Evolutionary conservation across 2,113 vertebrate species (phyloP), one percentile per base, ranked within the genome.

Genomic region (Poicephalus gulielmi): DNA sequence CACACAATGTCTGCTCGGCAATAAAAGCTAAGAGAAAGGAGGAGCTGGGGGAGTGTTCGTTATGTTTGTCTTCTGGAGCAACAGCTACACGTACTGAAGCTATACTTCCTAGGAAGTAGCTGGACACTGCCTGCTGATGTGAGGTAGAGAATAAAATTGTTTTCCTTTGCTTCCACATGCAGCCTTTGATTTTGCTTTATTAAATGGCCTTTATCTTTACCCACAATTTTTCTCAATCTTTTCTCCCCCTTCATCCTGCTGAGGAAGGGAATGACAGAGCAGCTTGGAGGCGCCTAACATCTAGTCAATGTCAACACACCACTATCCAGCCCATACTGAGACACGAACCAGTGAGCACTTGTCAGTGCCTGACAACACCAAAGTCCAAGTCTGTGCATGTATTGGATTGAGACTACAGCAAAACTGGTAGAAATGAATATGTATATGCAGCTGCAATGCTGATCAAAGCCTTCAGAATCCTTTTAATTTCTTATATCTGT

Each of bases 391-490:
- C 57, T 57, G 44, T 80, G 52, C 25, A 30, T 18, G 11, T 52
- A 49, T 13, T n/a, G 20, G 44, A 17, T 24, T 3, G 4, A 25
- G 35, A 49, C 17, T 30, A 20, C 17, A 68, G 22, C 14, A 74
- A 59, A 88, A 70, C 28, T 37, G 23, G 16, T 47, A 43, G 84
- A 84, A 88, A 69, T 22, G 2, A 27, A 14, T 27, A 35, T 7
- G 6, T 24, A 44, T 22, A 19, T 20, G 22, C 24, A 55, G 12
- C 25, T 44, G 19, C 0, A 0, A 31, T 49, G 9, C 22, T 24
- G 44, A 30, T 50, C 27, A 70, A 84, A 71, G 41, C 6, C 63
- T 49, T 7, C 4, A 70, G 33, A 88, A 62, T 3, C 0, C 35
- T 50, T 81, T 89, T 66, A 8, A 9, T 53, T 44, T 46, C 33